Evolutionary conservation across 2,888 invertebrate genomes (phyloP), one percentile per base, ranked within the genome.

Genomic region (Erebia palarica): DNA sequence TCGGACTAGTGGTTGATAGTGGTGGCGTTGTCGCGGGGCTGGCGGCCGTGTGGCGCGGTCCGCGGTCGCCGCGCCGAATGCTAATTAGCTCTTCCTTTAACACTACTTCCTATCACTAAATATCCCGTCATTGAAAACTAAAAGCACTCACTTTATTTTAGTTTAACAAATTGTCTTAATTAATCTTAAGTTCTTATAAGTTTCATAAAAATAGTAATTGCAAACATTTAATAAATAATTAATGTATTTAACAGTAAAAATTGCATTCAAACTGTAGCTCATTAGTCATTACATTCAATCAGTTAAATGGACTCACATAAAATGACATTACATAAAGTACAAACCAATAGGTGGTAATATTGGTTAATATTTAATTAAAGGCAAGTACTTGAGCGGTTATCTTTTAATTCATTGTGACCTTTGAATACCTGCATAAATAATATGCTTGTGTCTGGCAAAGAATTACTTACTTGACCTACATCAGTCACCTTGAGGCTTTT

Each of bases 31-130:
- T 75, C 76, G 78, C 75, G 75, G 81, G 80, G 80, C 80, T 81
- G 79, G 81, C 80, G 81, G 86, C 89, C 87, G 84, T 86, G 87
- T 84, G 84, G 82, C 83, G 83, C 86, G 83, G 81, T 85, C 81
- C 76, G 81, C 83, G 82, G 79, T 82, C 80, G 85, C 86, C 84
- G 87, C 86, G 85, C 83, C 84, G 88, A 88, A 91, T 92, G 86
- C 82, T 89, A 91, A 92, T 91, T 90, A 91, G 84, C 82, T 87
- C 87, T 89, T 92, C 91, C 90, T 87, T 87, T 82, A 83, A 84
- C 78, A 85, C 83, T 81, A 88, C 87, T 91, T 90, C 89, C 89
- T 88, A 88, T 85, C 82, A 81, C 78, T 82, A 79, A 81, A 83
- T 77, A 75, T 75, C 76, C 75, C 75, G 75, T 73, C 76, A 75